Conservation (phyloP, 2,888 invertebrate species). For the Lumbricus terrestris region DNA sequence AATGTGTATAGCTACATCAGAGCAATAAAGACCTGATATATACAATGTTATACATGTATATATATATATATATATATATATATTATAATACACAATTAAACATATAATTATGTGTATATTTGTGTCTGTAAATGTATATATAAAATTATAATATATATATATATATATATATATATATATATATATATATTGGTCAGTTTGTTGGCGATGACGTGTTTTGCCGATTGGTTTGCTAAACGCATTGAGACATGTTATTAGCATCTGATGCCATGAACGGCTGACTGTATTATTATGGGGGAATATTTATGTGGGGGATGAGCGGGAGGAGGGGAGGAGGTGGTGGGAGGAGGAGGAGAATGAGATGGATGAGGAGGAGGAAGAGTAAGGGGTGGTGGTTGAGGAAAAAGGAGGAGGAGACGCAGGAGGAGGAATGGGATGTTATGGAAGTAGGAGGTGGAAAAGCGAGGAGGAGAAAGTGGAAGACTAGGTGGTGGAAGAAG, state of each 20-base stretch:
- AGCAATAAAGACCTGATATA: too few species aligned
- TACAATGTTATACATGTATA: too few species aligned
- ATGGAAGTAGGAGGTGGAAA: background rate
- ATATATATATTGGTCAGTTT: background rate
- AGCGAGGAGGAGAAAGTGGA: background rate
- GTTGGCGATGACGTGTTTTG: background rate
- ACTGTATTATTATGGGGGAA: too few species aligned
- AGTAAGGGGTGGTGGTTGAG: too few species aligned
- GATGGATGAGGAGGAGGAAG: background rate
- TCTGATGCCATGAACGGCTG: background rate
- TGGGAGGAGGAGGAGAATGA: background rate
- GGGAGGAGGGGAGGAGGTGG: background rate
- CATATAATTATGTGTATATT: too few species aligned
- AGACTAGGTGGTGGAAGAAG: too few species aligned
- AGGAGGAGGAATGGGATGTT: too few species aligned
- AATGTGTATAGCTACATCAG: too few species aligned
- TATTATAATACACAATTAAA: too few species aligned
- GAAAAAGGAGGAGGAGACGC: background rate
- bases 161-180: background rate
- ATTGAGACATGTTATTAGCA: background rate
- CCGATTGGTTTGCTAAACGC: background rate
- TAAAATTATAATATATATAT: background rate
- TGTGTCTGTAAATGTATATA: background rate
- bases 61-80: too few species aligned
- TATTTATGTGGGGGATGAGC: background rate